Evolutionary conservation across 2,797 vertebrate species (phyloP), one percentile per base, ranked within the genome.

Genomic region (Sebastes miniatus): DNA sequence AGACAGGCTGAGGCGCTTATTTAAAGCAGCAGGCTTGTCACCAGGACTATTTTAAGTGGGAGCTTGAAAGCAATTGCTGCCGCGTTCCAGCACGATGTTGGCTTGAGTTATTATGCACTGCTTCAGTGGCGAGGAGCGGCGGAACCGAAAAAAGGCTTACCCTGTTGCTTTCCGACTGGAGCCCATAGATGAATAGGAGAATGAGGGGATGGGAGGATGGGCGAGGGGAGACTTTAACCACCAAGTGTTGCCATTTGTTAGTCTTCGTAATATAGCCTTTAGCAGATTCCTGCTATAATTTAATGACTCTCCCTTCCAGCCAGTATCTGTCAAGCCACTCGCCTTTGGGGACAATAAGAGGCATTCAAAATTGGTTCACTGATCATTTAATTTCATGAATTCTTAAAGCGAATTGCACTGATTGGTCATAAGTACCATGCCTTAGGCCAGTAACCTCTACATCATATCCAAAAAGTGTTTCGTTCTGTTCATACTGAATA

Each of bases 1-100:
- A 95, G 93, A 94, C 93, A 95, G 93, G 91, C 92, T 92, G 92
- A 91, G 92, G 87, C 87, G 92, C 93, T 95, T 95, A 94, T 95
- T 94, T 95, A 94, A 95, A 95, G 93, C 93, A 94, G 92, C 89
- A 90, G 87, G 87, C 93, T 93, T 95, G 94, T 95, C 94, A 96
- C 90, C 80, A 70, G 90, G 89, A 94, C 94, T 95, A 93, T 94
- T 96, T 95, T 94, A 94, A 95, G 92, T 94, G 91, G 87, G 86
- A 93, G 90, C 89, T 94, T 95, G 93, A 95, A 94, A 94, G 93
- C 93, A 90, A 93, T 95, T 94, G 92, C 93, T 77, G 88, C 84
- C 82, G 82, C 76, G 88, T 91, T 90, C 84, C 88, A 86, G 86
- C 87, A 78, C 77, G 69, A 90, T 88, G 88, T 91, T 94, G 90